Evolutionary conservation across 23 tunicate species (phyloP), one percentile per base, ranked within the genome.

Genomic region (Styela plicata): DNA sequence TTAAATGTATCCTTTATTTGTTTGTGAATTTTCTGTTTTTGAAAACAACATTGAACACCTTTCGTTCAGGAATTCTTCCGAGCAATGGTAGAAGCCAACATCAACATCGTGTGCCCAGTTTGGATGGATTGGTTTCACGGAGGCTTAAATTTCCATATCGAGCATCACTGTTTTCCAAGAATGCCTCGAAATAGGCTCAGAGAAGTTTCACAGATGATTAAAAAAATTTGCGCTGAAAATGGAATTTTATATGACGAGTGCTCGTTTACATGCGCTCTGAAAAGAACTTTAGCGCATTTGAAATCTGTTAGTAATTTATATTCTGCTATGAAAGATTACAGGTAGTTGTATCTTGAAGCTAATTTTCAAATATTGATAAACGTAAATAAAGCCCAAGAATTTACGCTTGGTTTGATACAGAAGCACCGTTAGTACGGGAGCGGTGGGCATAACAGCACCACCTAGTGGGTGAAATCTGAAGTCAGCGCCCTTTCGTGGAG

Each of bases 41-140:
- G n/a, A n/a, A n/a, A n/a, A n/a, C n/a, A n/a, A n/a, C n/a, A n/a
- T n/a, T n/a, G n/a, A n/a, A n/a, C n/a, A n/a, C n/a, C n/a, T n/a
- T n/a, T n/a, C n/a, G n/a, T n/a, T 22, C 83, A 92, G 97, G 89
- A 84, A 68, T 80, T 83, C 77, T 92, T 83, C 76, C 82, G 85
- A 20, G 78, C 84, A 2, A 92, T 92, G 97, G 70, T 92, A 18
- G 97, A 92, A 26, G 78, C 80, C 80, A 92, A 92, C 63, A 68
- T 92, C 36, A 92, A 92, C 83, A 87, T 92, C 74, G 71, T 62
- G 17, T 87, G 89, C 52, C 91, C 91, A 31, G 35, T 76, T 57
- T 92, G 97, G 97, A 53, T 87, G 86, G 97, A 92, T 31, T 92
- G 97, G 97, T 92, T 92, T 53, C 97, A 92, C 68, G 97, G 97